Base-by-base conservation (phyloP, 37 sponge, comb jelly and placozoan genomes). In the Amphimedon queenslandica region DNA sequence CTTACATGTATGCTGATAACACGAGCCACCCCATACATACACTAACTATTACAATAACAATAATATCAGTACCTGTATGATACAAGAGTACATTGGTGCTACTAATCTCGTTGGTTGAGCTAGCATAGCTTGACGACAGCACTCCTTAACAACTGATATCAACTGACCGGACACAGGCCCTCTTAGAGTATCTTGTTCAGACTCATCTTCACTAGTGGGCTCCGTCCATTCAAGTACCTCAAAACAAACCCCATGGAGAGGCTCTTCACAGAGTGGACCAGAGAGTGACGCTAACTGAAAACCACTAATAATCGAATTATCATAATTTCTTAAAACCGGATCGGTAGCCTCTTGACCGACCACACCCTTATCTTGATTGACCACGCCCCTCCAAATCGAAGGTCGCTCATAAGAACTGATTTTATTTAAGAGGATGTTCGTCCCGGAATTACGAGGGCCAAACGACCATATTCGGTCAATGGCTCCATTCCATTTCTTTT, bases 211-310 rank as follows among this genome's bases (percentile, higher is more conserved):
- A 11, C 21, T 25, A 18, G 13, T 42, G 18, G 21, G n/a, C 43
- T 2, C 42, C 42, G 20, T 84, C 93, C 93, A 94, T 30, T 83
- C 79, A 37, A 73, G 71, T 21, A 98, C 53, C 1, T 80, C 64
- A 58, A 94, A 81, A 55, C 90, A 82, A 33, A 94, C 90, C 18
- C 95, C 99, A 1, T 73, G 65, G 76, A 94, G 57, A 1, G 99
- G 99, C 72, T 98, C 99, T 66, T 98, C 93, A 82, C 99, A 98
- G 32, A 98, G 88, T 4, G 99, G 99, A 24, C 99, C 99, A 37
- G 90, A 70, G 24, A 83, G 77, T 34, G 89, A 74, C 20, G 99
- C 94, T 70, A 97, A 80, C 75, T 97, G 94, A 47, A 97, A 97
- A 5, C 99, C 99, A 67, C 74, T 79, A 31, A 98, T 72, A 38